Evolutionary conservation across 1,140 invertebrate species (phyloP).

Genomic region (Argopecten irradians): DNA sequence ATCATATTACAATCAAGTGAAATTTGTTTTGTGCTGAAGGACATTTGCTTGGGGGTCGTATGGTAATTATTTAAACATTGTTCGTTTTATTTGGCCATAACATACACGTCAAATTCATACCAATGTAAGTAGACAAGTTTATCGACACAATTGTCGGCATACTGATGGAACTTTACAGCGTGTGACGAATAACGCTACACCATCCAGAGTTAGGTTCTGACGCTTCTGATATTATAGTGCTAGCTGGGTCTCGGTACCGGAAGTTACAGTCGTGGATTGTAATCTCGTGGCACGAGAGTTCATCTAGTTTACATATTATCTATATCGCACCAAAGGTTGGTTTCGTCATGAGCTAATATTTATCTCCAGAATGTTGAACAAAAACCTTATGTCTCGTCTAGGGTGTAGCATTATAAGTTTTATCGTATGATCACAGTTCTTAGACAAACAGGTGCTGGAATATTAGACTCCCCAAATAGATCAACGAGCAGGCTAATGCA

Average conservation of each 20-base stretch:
- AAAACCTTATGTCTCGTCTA: neutral
- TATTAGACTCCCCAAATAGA: neutral
- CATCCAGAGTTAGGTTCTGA: neutral
- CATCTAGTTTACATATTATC: neutral
- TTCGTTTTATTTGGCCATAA: neutral
- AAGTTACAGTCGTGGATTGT: neutral
- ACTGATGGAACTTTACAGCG: neutral
- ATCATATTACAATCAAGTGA: too few species aligned
- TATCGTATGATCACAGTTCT: neutral
- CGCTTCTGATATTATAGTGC: neutral
- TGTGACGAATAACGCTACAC: neutral
- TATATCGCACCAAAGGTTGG: neutral
- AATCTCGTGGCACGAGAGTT: slow-evolving; percentile 13
- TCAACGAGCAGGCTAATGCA: neutral
- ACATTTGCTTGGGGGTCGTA: too few species aligned
- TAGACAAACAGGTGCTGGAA: neutral
- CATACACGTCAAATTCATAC: neutral
- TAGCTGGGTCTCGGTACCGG: neutral
- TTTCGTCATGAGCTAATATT: neutral
- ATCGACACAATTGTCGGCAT: neutral
- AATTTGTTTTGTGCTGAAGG: too few species aligned
- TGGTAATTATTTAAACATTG: neutral
- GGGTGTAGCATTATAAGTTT: neutral
- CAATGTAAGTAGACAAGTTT: neutral
- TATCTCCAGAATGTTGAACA: neutral